These are phyloP conservation scores for Cheirogaleus major DNA, from an alignment of 2,797 vertebrate genomes.

Conservation along the genomic window DNA sequence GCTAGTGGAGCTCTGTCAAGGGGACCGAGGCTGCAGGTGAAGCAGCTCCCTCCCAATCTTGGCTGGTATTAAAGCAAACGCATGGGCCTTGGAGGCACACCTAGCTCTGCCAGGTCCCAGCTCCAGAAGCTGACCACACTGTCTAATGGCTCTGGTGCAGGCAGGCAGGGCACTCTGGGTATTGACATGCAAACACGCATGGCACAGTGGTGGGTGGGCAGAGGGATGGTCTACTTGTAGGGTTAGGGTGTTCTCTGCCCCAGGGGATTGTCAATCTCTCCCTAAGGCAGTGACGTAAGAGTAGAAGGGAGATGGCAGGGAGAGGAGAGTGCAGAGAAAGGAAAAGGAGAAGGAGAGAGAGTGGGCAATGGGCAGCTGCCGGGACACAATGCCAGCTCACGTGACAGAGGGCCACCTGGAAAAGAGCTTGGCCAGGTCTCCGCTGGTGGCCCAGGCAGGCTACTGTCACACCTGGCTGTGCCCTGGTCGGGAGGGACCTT, in stretches of 20 bases:
- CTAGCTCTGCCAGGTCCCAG: constrained; percentile 50
- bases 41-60: not conserved
- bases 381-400: not conserved
- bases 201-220: constrained; percentile 43
- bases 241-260: not conserved
- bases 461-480: not conserved
- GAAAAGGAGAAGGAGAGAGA: not conserved
- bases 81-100: not conserved
- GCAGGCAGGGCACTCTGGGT: constrained; percentile 45
- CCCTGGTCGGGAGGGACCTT: not conserved
- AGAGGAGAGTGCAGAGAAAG: constrained; percentile 9
- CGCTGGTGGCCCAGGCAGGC: not conserved
- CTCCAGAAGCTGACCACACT: not conserved
- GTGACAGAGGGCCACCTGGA: constrained; percentile 6
- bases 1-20: constrained; percentile 5
- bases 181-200: constrained; percentile 60
- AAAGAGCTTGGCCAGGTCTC: not conserved
- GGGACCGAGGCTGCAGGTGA: constrained; percentile 3
- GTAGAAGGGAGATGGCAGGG: not conserved
- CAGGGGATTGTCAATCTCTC: not conserved
- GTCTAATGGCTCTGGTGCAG: not conserved
- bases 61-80: constrained; percentile 22
- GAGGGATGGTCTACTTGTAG: not conserved
- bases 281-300: not conserved
- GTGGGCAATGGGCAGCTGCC: constrained; percentile 35